A percentile compares a stretch with the other conserved stretches of the same genome.
Evolutionary conservation across 2,797 vertebrate genomes (phyloP).

Genomic region (Neosalanx taihuensis): DNA sequence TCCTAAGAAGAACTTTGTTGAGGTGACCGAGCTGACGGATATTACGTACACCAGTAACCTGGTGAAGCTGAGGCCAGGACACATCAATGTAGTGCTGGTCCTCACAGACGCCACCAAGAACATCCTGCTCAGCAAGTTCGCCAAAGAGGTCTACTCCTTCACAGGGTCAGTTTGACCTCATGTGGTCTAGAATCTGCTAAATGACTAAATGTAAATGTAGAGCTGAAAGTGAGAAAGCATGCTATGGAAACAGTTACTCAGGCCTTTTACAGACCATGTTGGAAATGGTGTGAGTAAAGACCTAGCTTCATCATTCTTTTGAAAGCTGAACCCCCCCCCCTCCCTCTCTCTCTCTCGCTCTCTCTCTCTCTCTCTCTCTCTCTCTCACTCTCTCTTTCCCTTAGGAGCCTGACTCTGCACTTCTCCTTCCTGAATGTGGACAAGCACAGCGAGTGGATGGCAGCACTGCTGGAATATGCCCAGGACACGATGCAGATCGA

Average conservation of each 20-base stretch:
- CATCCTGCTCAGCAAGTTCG: conserved; percentile 92
- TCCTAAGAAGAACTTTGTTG: conserved; percentile 93
- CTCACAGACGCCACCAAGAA: conserved; percentile 89
- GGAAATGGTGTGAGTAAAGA: neutral
- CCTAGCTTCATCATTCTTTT: neutral
- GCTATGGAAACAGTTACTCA: neutral
- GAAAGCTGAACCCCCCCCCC: too few species aligned
- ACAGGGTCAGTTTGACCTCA: conserved; percentile 78
- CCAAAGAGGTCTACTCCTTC: conserved; percentile 93
- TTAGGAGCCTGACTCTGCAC: conserved; percentile 89
- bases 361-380: too few species aligned
- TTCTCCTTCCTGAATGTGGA: conserved; percentile 97
- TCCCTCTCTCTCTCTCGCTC: too few species aligned
- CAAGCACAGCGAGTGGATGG: conserved; percentile 93
- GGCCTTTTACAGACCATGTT: neutral
- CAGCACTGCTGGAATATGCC: conserved; percentile 83
- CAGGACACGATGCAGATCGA: conserved; percentile 86
- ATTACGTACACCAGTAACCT: conserved; percentile 95
- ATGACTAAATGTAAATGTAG: neutral
- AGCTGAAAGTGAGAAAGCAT: neutral
- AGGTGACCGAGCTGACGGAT: conserved; percentile 94
- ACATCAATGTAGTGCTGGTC: conserved; percentile 96
- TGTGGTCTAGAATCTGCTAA: neutral
- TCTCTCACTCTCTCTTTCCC: conserved; percentile 5
- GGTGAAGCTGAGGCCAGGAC: conserved; percentile 90